Evolutionary conservation across 2,888 invertebrate species (phyloP).

Genomic region (Cryptus viduatorius): DNA sequence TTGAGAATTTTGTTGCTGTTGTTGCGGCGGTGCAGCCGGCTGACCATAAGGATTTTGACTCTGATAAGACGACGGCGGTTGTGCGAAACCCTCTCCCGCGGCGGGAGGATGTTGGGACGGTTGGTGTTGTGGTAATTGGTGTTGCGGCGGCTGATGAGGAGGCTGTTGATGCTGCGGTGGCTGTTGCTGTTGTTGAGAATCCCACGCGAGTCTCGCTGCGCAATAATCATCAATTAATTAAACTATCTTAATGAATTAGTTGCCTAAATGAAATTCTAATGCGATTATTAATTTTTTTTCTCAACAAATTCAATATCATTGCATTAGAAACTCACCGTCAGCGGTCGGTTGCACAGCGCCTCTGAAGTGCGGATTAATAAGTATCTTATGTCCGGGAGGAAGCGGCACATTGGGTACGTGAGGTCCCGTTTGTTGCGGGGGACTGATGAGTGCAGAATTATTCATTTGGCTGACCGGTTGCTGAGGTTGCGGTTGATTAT

Average conservation of each 20-base stretch:
- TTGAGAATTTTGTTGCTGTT: constrained; percentile 65
- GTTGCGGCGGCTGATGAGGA: constrained; percentile 49
- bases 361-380: constrained; percentile 90
- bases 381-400: constrained; percentile 87
- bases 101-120: constrained; percentile 56
- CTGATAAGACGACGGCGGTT: constrained; percentile 72
- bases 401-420: constrained; percentile 78
- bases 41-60: constrained; percentile 76
- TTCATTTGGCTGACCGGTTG: constrained; percentile 58
- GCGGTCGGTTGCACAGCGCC: constrained; percentile 87
- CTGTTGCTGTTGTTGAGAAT: constrained; percentile 75
- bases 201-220: constrained; percentile 80
- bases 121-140: constrained; percentile 25
- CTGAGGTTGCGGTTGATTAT: constrained; percentile 47
- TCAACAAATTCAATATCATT: not conserved
- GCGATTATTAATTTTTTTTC: too few relatives aligned
- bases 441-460: constrained; percentile 51
- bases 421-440: constrained; percentile 66
- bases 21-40: constrained; percentile 69
- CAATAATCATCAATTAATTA: not conserved
- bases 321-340: constrained; percentile 84
- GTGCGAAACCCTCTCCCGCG: constrained; percentile 72
- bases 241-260: too few relatives aligned
- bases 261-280: too few relatives aligned
- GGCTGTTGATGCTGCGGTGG: constrained; percentile 69